These are phyloP conservation scores for Cosmopolites sordidus DNA, from an alignment of 2,888 invertebrate species.

Conservation along the genomic window DNA sequence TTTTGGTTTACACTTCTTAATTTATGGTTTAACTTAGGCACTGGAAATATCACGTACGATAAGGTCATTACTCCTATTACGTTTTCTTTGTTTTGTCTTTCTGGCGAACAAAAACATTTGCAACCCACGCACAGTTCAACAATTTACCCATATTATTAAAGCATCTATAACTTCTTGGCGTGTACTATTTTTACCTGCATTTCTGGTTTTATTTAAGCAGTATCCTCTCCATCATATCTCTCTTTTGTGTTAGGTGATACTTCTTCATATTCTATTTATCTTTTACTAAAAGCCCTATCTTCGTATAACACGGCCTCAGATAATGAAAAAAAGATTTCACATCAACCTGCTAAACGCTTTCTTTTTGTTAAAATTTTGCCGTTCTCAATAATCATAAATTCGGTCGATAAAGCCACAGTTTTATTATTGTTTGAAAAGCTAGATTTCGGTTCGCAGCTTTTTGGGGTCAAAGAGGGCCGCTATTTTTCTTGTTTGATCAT, in stretches of 20 bases:
- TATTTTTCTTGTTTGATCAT: conserved; percentile 19
- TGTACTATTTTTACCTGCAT: too few species aligned
- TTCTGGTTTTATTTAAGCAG: too few species aligned
- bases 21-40: neutral
- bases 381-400: neutral
- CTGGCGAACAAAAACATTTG: neutral
- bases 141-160: too few species aligned
- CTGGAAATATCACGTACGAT: conserved; percentile 8
- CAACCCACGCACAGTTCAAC: neutral
- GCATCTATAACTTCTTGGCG: too few species aligned
- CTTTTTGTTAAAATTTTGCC: conserved; percentile 4
- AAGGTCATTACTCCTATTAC: conserved; percentile 5
- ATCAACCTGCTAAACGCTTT: conserved; percentile 11
- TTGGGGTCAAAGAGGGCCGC: conserved; percentile 11
- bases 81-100: conserved; percentile 7
- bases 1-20: neutral
- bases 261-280: too few species aligned
- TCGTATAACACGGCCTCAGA: too few species aligned
- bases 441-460: conserved; percentile 5
- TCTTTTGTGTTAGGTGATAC: too few species aligned
- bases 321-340: conserved; percentile 19
- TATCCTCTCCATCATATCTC: too few species aligned
- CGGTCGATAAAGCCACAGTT: conserved; percentile 13
- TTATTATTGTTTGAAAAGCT: conserved; percentile 18
- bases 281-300: too few species aligned